Evolutionary conservation across 1,140 invertebrate species (phyloP), one percentile per base, ranked within the genome.

Genomic region (Cotesia typhae): DNA sequence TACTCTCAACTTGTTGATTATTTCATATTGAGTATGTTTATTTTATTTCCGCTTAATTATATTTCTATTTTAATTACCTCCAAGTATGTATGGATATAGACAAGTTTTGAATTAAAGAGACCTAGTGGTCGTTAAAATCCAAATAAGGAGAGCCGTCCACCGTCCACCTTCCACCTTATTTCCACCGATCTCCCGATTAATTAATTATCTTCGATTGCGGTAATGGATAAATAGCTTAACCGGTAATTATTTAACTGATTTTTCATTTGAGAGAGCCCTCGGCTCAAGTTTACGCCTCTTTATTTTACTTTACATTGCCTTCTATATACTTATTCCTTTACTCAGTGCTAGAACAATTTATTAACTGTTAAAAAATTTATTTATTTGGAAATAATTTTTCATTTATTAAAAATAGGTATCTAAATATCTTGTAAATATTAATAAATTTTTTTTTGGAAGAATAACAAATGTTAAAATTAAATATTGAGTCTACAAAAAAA

Each of bases 151-250:
- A 61, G 60, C 69, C 69, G 69, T 73, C 72, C 60, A 28, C 17
- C 35, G 52, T 37, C 17, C 41, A 66, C 61, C 67, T 73, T 55
- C 72, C 10, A 69, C 59, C 47, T 51, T 59, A 60, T 35, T 51
- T 28, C 28, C 28, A 28, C 28, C 63, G 70, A 70, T 74, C 65
- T 70, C 70, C 70, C 65, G 73, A 37, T 74, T 74, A 71, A 74
- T 71, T 74, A 71, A 74, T 74, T 71, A 74, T 67, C 67, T 63
- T 53, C 68, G 70, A 74, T 74, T 74, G 72, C 73, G 53, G 63
- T 74, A 74, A 74, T 53, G n/a, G 67, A 28, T 59, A 47, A 14
- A 66, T n/a, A 51, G 55, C 12, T 47, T 55, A 55, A 67, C 66
- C 66, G 35, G 66, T 67, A 67, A 67, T 65, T 65, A 65, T 65